Evolutionary conservation across 2,888 invertebrate species (phyloP).

Genomic region (Tiliacea aurago): DNA sequence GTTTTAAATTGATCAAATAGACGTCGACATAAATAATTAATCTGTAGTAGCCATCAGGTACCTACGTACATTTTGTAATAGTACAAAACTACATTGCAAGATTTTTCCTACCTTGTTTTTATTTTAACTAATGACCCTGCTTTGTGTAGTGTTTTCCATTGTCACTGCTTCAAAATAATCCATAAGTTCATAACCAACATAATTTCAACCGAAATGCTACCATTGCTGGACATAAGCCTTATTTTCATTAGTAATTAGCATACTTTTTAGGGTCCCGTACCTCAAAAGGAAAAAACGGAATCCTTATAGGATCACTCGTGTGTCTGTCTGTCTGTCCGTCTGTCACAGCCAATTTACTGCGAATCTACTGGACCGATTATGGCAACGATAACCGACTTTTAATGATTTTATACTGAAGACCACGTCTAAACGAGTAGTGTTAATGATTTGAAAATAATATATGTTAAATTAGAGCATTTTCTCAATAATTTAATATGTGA

Average conservation of each 20-base stretch:
- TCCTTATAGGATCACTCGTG: no score
- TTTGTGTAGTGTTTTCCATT: neutral
- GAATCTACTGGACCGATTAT: no score
- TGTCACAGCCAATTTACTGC: no score
- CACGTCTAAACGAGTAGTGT: no score
- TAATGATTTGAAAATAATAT: no score
- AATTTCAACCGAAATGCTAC: neutral
- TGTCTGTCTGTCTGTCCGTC: no score
- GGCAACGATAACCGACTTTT: no score
- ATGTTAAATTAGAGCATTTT: no score
- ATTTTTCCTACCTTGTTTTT: neutral
- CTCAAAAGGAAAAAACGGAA: no score
- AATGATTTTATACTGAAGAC: no score
- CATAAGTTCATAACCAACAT: neutral
- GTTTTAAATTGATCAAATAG: neutral
- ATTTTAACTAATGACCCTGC: neutral
- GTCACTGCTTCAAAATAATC: neutral
- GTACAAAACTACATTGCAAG: neutral
- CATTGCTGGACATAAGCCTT: neutral
- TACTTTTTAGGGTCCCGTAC: neutral
- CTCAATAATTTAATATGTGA: no score
- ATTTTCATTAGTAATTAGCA: neutral
- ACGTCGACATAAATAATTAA: constrained; percentile 7
- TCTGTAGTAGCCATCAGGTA: neutral
- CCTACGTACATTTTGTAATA: neutral